Base-by-base conservation (phyloP, 2,113 vertebrate species). In the Bucco capensis region DNA sequence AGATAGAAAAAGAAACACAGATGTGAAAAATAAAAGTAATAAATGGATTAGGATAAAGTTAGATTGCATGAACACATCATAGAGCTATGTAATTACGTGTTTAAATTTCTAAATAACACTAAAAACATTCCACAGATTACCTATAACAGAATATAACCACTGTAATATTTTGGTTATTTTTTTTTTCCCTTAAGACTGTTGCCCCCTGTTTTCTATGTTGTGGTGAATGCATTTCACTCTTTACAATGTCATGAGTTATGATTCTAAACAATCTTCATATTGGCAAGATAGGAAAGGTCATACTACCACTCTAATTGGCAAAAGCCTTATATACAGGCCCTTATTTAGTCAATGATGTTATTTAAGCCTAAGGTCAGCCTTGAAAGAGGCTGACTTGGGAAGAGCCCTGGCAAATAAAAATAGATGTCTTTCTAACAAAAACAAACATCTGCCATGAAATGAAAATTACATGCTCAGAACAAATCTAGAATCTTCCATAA, bases 321-420 rank as follows among this genome's bases (percentile, higher is more conserved):
- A 81, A 71, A 73, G 27, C n/a, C 60, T 64, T 69, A 60, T 58
- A 86, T 77, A 71, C 11, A 74, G 40, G 35, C 31, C 53, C 49
- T 60, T 83, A 86, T 81, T 83, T 93, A 67, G 79, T 66, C 69
- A 88, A 49, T 33, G 49, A 42, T 91, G 88, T 95, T 88, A 89
- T 91, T 95, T 95, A 96, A 96, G 40, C 65, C 56, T 86, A 60
- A 95, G 86, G 88, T 88, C 90, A 92, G 44, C 56, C 69, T 37
- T 62, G 61, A 83, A 33, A 83, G 30, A 89, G 64, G n/a, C 22
- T 75, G 56, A 71, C 44, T 77, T 73, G 12, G 42, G 44, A 86
- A 90, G 83, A 74, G 33, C 35, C 19, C 33, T 38, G 28, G 46
- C 19, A 91, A 81, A 67, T 64, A 77, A 75, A 89, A 80, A 51